A percentile compares a stretch with the other conserved stretches of the same genome.
phyloP scores from a whole-genome alignment of 2,113 vertebrate genomes.

The Girardinichthys multiradiatus region DNA sequence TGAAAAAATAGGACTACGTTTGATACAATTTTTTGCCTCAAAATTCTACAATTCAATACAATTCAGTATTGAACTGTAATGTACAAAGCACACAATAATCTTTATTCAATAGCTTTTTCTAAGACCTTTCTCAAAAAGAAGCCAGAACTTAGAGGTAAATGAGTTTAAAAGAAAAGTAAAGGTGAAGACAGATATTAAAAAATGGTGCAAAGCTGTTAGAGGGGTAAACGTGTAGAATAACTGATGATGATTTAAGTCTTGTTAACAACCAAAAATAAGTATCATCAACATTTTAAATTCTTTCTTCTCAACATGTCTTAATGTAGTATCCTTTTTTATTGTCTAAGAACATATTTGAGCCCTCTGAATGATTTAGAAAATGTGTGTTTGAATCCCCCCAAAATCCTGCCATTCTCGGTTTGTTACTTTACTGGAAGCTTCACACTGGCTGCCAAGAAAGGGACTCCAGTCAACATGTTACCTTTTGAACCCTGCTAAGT shows the following conservation, averaged over 20 bases:
- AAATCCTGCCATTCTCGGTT: constrained; percentile 23
- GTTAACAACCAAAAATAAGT: no score
- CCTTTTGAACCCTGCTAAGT: constrained; percentile 67
- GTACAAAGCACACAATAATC: no score
- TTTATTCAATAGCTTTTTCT: no score
- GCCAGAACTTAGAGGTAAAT: no score
- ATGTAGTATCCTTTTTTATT: constrained; percentile 13
- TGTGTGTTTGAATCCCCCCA: constrained; percentile 14
- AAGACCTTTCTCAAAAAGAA: no score
- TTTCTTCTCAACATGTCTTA: constrained; percentile 11
- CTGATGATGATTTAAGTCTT: no score
- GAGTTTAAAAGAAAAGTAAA: background rate
- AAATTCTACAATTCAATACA: no score
- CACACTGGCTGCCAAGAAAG: constrained; percentile 31
- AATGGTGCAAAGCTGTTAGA: background rate
- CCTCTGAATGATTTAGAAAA: constrained; percentile 53
- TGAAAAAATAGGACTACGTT: no score
- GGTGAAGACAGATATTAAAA: background rate
- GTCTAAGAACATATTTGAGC: constrained; percentile 39
- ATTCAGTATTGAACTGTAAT: no score
- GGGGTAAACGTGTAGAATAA: no score
- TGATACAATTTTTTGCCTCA: no score
- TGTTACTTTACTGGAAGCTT: constrained; percentile 13
- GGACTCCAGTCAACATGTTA: constrained; percentile 46
- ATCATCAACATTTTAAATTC: no score